Percentiles rank a stretch among this genome's conserved stretches.
Conservation (phyloP, 2,113 vertebrate genomes). For the Ranitomeya imitator region DNA sequence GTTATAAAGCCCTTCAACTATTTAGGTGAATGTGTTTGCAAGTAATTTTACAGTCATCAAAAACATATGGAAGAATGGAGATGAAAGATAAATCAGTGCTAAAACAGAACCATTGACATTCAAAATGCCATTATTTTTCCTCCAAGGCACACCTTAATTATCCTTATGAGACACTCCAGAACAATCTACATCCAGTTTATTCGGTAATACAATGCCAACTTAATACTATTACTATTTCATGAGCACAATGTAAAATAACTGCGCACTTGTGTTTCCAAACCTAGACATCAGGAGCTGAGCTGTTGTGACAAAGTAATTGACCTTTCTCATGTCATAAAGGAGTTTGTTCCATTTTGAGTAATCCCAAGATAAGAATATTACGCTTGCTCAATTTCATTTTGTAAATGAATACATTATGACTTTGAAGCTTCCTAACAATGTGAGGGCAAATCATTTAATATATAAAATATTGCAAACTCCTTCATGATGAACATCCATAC, state of each 20-base stretch:
- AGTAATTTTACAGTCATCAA: conserved; percentile 47
- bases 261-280: conserved; percentile 30
- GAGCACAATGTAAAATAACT: conserved; percentile 44
- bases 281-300: conserved; percentile 26
- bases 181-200: conserved; percentile 29
- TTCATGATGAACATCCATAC: background rate
- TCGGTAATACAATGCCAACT: conserved; percentile 34
- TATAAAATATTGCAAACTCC: conserved; percentile 5
- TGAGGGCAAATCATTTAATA: background rate
- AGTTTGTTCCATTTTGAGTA: conserved; percentile 45
- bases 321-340: conserved; percentile 45
- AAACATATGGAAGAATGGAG: conserved; percentile 47
- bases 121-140: conserved; percentile 54
- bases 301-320: conserved; percentile 52
- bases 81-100: conserved; percentile 52
- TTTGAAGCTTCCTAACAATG: background rate
- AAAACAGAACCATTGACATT: conserved; percentile 55
- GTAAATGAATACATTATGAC: conserved; percentile 34
- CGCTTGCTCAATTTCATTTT: conserved; percentile 46
- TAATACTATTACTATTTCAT: conserved; percentile 49
- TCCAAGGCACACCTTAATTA: conserved; percentile 52
- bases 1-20: conserved; percentile 33
- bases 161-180: conserved; percentile 42
- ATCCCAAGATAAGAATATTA: conserved; percentile 45
- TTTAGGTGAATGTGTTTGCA: conserved; percentile 23